These are phyloP conservation scores for Synergus gifuensis DNA, from an alignment of 2,888 invertebrate genomes.

Conservation along the genomic window DNA sequence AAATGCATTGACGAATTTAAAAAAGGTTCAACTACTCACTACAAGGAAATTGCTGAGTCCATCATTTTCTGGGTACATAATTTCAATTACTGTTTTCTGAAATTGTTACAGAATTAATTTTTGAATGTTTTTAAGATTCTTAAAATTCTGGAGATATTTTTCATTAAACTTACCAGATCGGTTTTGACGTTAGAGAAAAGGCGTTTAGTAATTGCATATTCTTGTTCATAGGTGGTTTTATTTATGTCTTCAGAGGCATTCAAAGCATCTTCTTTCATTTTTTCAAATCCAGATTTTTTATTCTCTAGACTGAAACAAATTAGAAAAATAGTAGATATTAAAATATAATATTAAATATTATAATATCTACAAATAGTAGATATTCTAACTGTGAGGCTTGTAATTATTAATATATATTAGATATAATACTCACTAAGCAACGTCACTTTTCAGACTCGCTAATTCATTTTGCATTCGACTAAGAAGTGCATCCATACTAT, in stretches of 20 bases:
- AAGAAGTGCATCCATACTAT: slow-evolving; percentile 48
- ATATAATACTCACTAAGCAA: slow-evolving; percentile 60
- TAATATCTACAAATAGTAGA: too few species aligned
- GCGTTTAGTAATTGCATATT: slow-evolving; percentile 53
- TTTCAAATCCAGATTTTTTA: slow-evolving; percentile 61
- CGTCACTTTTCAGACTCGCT: slow-evolving; percentile 57
- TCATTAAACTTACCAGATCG: slow-evolving; percentile 65
- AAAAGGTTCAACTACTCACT: neutral
- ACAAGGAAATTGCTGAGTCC: neutral
- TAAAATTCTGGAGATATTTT: neutral
- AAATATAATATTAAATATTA: too few species aligned
- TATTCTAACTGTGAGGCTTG: neutral
- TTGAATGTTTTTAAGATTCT: neutral
- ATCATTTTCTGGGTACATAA: neutral
- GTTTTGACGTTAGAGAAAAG: slow-evolving; percentile 62
- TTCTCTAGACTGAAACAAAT: slow-evolving; percentile 62
- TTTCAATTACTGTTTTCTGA: neutral
- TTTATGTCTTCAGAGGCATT: slow-evolving; percentile 52
- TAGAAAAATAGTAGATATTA: too few species aligned
- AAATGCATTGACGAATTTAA: neutral
- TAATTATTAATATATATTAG: neutral
- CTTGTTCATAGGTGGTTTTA: slow-evolving; percentile 56
- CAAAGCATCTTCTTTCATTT: slow-evolving; percentile 65
- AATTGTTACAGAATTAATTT: neutral
- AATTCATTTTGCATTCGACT: slow-evolving; percentile 51